Conservation (phyloP, 2,113 vertebrate species). For the Anthoscopus minutus region DNA sequence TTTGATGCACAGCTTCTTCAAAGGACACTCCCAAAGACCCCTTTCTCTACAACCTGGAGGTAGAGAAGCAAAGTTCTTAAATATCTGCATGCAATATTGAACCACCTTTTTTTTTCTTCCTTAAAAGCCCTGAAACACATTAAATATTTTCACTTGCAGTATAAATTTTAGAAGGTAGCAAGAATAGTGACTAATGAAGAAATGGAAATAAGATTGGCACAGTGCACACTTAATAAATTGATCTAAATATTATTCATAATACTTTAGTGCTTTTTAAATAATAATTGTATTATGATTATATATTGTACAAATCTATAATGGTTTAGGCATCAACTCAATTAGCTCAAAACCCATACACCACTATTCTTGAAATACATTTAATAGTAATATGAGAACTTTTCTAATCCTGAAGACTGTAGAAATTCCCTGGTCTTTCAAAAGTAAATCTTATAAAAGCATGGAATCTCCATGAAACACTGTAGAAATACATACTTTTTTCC, state of each 20-base stretch:
- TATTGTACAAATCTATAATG: not conserved
- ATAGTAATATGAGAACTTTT: not conserved
- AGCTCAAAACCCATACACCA: not conserved
- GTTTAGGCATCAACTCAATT: not conserved
- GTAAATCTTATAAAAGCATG: not conserved
- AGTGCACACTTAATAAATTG: not conserved
- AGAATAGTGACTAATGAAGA: not conserved
- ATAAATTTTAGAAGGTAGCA: not conserved
- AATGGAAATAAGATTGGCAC: not conserved
- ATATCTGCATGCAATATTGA: not conserved
- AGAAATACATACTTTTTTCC: not conserved
- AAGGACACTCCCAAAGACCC: constrained; percentile 90
- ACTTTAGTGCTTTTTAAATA: not conserved
- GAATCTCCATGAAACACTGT: not conserved
- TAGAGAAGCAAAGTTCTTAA: constrained; percentile 37
- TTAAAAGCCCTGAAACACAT: not conserved
- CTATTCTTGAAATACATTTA: not conserved
- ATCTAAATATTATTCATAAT: not conserved
- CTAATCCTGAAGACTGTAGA: not conserved
- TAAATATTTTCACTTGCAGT: not conserved
- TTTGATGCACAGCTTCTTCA: constrained; percentile 83
- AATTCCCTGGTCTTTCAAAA: not conserved
- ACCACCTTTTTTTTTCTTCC: not conserved
- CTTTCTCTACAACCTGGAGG: constrained; percentile 85
- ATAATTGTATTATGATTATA: not conserved